These are phyloP conservation scores for Zhuqinia jingwanae DNA, from an alignment of 2,888 invertebrate species.

Conservation along the genomic window DNA sequence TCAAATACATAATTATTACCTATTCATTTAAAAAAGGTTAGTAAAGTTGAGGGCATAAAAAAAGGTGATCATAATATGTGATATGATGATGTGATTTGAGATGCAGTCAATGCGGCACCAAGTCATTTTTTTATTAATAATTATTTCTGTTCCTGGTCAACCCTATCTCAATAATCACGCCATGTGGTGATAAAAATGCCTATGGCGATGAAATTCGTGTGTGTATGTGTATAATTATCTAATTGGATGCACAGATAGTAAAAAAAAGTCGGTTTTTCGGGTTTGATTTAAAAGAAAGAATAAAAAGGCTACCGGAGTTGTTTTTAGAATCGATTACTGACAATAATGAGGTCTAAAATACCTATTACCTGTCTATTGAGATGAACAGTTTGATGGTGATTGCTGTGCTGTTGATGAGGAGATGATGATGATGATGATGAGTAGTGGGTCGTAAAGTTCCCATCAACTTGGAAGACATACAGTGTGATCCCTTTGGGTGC, in stretches of 20 bases:
- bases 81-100: not conserved
- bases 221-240: not conserved
- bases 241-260: not conserved
- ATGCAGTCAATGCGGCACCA: not conserved
- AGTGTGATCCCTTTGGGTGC: conserved; percentile 84
- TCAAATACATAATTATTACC: not conserved
- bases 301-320: too few species aligned
- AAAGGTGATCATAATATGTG: not conserved
- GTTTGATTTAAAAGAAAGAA: too few species aligned
- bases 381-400: conserved; percentile 70
- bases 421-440: conserved; percentile 12
- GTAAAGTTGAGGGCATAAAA: conserved; percentile 1
- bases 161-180: conserved; percentile 17
- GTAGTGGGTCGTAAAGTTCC: conserved; percentile 75
- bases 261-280: not conserved
- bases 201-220: too few species aligned
- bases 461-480: conserved; percentile 86
- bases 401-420: too few species aligned
- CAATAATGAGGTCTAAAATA: too few species aligned
- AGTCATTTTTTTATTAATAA: too few species aligned
- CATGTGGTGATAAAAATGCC: not conserved
- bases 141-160: not conserved
- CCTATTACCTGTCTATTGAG: conserved; percentile 67
- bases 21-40: not conserved
- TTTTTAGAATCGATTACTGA: too few species aligned